Percentiles rank a stretch among this genome's conserved stretches.
Evolutionary conservation across 2,113 vertebrate species (phyloP).

Genomic region (Nettapus auritus): DNA sequence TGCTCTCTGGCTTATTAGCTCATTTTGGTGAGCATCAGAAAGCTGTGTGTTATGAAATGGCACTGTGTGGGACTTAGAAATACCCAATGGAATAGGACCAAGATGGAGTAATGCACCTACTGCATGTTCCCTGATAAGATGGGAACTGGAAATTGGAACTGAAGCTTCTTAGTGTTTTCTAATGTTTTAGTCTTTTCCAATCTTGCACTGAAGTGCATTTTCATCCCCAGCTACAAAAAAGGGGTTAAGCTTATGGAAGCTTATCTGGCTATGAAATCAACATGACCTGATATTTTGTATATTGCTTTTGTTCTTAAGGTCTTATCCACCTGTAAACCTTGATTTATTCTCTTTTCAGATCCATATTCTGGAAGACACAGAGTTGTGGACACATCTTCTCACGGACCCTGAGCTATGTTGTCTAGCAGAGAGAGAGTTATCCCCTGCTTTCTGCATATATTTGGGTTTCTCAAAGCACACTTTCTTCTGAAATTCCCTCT

Average conservation of each 20-base stretch:
- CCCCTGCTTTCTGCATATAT: background rate
- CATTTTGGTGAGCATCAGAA: constrained; percentile 45
- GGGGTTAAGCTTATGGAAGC: background rate
- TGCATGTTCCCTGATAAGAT: background rate
- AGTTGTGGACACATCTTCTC: background rate
- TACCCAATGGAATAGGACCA: constrained; percentile 22
- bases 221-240: background rate
- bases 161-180: background rate
- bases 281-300: background rate
- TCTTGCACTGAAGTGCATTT: background rate
- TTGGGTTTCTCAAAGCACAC: background rate
- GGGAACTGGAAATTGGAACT: background rate
- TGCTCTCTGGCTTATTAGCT: constrained; percentile 37
- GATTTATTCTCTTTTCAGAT: background rate
- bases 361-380: background rate
- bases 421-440: background rate
- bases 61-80: constrained; percentile 2
- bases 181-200: background rate
- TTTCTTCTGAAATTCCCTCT: background rate
- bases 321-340: background rate
- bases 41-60: background rate
- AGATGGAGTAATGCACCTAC: constrained; percentile 28
- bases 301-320: background rate
- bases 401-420: background rate
- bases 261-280: background rate